These are phyloP conservation scores for Otis tarda DNA, from an alignment of 2,113 vertebrate species.

Conservation along the genomic window DNA sequence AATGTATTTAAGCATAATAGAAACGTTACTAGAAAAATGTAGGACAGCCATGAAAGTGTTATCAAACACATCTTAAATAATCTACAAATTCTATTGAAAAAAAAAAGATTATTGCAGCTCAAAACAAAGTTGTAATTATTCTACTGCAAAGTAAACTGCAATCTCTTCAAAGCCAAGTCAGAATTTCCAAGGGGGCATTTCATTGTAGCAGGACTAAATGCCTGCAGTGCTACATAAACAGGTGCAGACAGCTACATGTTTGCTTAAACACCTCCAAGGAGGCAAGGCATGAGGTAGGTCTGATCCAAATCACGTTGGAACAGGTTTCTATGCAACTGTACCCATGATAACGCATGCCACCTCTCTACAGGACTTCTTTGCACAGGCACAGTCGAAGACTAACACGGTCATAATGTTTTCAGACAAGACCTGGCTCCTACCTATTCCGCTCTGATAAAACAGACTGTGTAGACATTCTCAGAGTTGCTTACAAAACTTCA, in stretches of 20 bases:
- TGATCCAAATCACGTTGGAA: neutral
- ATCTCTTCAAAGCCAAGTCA: neutral
- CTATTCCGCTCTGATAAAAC: neutral
- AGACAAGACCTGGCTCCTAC: neutral
- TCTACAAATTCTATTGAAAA: neutral
- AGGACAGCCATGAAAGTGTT: neutral
- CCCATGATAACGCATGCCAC: neutral
- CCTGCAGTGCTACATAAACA: neutral
- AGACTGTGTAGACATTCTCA: neutral
- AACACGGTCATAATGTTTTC: rapidly evolving
- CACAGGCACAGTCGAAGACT: neutral
- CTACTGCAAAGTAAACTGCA: neutral
- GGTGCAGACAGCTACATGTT: constrained; percentile 1
- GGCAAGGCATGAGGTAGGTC: neutral
- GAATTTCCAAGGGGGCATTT: neutral
- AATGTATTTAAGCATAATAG: neutral
- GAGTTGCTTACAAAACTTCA: neutral
- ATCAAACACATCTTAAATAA: neutral
- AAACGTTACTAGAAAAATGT: neutral
- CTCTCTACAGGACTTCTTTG: neutral
- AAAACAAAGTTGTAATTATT: neutral
- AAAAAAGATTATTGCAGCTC: neutral
- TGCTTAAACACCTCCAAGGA: neutral
- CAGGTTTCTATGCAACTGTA: neutral
- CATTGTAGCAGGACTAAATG: neutral